A percentile compares a stretch with the other conserved stretches of the same genome.
Conservation (phyloP, 1,140 invertebrate species). For the Rhopalosiphum padi region DNA sequence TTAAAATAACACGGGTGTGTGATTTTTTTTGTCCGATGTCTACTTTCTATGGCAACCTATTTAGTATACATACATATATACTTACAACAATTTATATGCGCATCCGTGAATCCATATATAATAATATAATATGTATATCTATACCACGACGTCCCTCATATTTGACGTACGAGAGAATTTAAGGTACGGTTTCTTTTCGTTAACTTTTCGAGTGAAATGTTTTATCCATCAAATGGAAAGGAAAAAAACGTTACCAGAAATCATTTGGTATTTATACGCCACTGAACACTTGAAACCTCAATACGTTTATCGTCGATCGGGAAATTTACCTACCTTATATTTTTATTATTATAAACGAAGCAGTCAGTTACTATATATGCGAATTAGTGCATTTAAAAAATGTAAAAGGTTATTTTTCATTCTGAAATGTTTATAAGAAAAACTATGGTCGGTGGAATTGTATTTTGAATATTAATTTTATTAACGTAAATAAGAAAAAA, state of each 20-base stretch:
- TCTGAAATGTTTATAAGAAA: no score
- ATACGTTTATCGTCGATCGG: not conserved
- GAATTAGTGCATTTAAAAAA: no score
- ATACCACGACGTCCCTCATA: not conserved
- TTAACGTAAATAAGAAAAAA: no score
- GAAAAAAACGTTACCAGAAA: not conserved
- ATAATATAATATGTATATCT: not conserved
- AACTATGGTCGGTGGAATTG: no score
- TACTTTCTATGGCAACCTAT: not conserved
- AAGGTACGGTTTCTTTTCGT: not conserved
- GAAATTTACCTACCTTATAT: not conserved
- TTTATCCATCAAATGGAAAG: not conserved
- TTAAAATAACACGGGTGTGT: not conserved
- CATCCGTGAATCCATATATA: slow-evolving; percentile 32
- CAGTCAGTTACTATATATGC: not conserved
- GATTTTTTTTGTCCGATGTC: not conserved
- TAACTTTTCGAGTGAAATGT: not conserved
- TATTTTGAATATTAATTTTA: no score
- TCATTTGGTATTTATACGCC: not conserved
- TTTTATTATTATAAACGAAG: not conserved
- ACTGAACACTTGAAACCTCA: not conserved
- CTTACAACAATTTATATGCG: not conserved
- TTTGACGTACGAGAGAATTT: not conserved
- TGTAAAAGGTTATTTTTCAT: no score
- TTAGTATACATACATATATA: not conserved